These are phyloP conservation scores for Trissolcus brochymenae DNA, from an alignment of 2,888 invertebrate genomes.

Conservation along the genomic window DNA sequence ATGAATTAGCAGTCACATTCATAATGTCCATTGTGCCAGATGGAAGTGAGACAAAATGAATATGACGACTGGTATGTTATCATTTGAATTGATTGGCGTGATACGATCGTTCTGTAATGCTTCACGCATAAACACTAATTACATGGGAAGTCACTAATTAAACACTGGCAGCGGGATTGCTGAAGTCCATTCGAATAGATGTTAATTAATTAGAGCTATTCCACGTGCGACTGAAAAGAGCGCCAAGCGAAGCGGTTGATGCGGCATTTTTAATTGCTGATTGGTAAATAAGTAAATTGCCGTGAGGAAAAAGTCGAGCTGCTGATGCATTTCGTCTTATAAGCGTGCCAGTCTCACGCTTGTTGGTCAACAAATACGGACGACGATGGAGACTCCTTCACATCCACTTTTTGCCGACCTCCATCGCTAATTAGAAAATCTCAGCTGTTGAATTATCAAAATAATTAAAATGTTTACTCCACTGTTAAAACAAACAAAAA, in stretches of 20 bases:
- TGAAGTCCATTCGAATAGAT: slow-evolving; percentile 68
- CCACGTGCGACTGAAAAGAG: slow-evolving; percentile 60
- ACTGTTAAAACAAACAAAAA: too few species aligned
- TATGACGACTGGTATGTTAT: slow-evolving; percentile 52
- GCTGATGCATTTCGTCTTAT: slow-evolving; percentile 42
- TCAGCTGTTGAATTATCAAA: too few species aligned
- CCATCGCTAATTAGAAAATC: not conserved
- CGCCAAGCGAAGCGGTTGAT: slow-evolving; percentile 53
- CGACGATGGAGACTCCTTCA: not conserved
- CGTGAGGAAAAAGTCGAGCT: slow-evolving; percentile 63
- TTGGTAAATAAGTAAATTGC: slow-evolving; percentile 71
- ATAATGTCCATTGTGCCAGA: slow-evolving; percentile 36
- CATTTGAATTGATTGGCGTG: slow-evolving; percentile 56
- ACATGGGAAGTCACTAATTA: slow-evolving; percentile 73
- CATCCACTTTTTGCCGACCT: not conserved
- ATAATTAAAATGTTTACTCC: too few species aligned
- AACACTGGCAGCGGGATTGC: slow-evolving; percentile 64
- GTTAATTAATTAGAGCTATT: slow-evolving; percentile 76
- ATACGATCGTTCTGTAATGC: slow-evolving; percentile 55
- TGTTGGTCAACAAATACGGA: slow-evolving; percentile 54
- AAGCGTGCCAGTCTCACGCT: slow-evolving; percentile 43
- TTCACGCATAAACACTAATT: slow-evolving; percentile 72
- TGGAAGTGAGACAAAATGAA: slow-evolving; percentile 44
- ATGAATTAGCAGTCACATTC: slow-evolving; percentile 49
- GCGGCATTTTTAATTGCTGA: slow-evolving; percentile 69